phyloP scores from a whole-genome alignment of 2,113 vertebrate species.

The Ailurus styani region DNA sequence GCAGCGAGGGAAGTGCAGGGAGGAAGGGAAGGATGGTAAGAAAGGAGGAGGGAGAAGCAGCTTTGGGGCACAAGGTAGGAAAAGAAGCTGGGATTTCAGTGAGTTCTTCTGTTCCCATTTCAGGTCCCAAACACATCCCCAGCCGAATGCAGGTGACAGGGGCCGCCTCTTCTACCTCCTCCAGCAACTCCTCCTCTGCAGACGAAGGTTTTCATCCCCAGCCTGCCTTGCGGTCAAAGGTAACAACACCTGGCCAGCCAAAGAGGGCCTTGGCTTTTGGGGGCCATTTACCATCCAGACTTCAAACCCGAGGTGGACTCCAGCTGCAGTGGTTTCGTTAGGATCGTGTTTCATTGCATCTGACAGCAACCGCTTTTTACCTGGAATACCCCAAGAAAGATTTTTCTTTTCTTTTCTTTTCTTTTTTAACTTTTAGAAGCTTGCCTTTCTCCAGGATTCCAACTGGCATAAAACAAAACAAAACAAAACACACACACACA shows the following conservation, averaged over 20 bases:
- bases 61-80: not conserved
- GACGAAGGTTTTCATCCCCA: slow-evolving; percentile 83
- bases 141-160: slow-evolving; percentile 48
- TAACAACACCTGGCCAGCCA: slow-evolving; percentile 72
- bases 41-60: not conserved
- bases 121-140: slow-evolving; percentile 65
- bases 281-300: not conserved
- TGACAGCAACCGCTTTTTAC: slow-evolving; percentile 36
- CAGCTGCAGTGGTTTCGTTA: not conserved
- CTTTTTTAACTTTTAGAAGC: slow-evolving; percentile 28
- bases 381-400: slow-evolving; percentile 40
- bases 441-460: slow-evolving; percentile 24
- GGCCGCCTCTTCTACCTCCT: slow-evolving; percentile 75
- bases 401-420: not conserved
- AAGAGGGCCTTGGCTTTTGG: not conserved
- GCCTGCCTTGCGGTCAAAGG: slow-evolving; percentile 77
- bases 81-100: slow-evolving; percentile 25
- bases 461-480: not conserved
- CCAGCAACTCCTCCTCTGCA: slow-evolving; percentile 77
- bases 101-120: slow-evolving; percentile 63
- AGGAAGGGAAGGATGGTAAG: not conserved
- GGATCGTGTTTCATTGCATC: not conserved
- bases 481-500: too few relatives aligned
- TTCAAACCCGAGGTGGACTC: slow-evolving; percentile 45
- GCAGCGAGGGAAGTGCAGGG: slow-evolving; percentile 37